Percentiles rank a stretch among this genome's conserved stretches.
Evolutionary conservation across 1,140 invertebrate species (phyloP).

Genomic region (Drosophila novamexicana): DNA sequence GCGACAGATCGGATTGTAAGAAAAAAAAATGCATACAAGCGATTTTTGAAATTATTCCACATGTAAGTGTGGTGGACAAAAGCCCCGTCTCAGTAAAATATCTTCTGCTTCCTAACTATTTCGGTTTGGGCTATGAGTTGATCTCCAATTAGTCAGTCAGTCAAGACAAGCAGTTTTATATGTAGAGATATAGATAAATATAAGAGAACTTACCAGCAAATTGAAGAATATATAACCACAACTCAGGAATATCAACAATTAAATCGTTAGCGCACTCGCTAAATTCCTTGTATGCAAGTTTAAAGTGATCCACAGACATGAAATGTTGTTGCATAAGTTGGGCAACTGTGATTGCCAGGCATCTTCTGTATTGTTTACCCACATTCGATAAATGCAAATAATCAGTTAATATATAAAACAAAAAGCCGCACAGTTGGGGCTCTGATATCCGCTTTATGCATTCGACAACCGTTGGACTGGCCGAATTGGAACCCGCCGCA

Average conservation of each 20-base stretch:
- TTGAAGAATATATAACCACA: slow-evolving; percentile 89
- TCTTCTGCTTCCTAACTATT: too few relatives aligned
- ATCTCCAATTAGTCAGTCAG: too few relatives aligned
- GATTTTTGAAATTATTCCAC: too few relatives aligned
- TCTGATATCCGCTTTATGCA: slow-evolving; percentile 67
- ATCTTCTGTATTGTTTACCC: slow-evolving; percentile 74
- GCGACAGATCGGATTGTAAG: too few relatives aligned
- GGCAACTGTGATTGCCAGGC: slow-evolving; percentile 79
- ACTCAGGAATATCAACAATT: slow-evolving; percentile 90
- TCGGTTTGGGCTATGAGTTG: too few relatives aligned
- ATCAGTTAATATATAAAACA: slow-evolving; percentile 74
- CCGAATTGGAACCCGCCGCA: slow-evolving; percentile 39
- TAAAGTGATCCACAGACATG: slow-evolving; percentile 83
- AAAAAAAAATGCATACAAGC: too few relatives aligned
- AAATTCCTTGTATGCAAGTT: slow-evolving; percentile 85
- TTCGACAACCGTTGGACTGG: slow-evolving; percentile 33
- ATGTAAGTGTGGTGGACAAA: too few relatives aligned
- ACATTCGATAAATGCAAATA: slow-evolving; percentile 84
- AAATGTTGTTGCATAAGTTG: slow-evolving; percentile 80
- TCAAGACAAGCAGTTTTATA: not conserved
- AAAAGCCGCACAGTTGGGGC: slow-evolving; percentile 59
- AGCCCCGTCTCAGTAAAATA: too few relatives aligned
- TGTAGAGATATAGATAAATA: not conserved
- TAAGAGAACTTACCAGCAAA: slow-evolving; percentile 85
- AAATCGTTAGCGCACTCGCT: slow-evolving; percentile 87